Evolutionary conservation across 2,797 vertebrate species (phyloP), one percentile per base, ranked within the genome.

Genomic region (Lagocephalus sceleratus): DNA sequence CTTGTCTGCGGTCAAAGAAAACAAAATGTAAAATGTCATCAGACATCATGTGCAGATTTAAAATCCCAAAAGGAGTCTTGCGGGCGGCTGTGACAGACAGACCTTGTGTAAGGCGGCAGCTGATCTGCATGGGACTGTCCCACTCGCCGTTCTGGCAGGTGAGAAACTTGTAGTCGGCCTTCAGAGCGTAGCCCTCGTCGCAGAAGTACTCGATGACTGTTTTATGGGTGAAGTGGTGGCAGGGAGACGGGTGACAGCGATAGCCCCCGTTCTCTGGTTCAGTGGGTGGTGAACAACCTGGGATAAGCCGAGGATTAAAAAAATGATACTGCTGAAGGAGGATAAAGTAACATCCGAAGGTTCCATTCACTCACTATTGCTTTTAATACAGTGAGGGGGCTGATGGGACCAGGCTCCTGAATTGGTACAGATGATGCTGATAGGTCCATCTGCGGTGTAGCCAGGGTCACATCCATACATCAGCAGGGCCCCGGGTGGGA

Each of bases 131-230:
- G 53, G 94, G 91, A 2, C 93, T 89, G 68, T 93, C 93, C 97
- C 97, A 99, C 73, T 96, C 93, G 57, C 97, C 97, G 54, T 95
- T 93, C 84, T 94, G 91, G 74, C 97, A 99, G 43, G 96, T 99
- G 89, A 97, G 88, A 80, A 95, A 99, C 66, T 95, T 96, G 86
- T 98, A 98, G 64, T 96, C 94, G 4, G 94, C 95, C 69, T 99
- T 99, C 73, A 99, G 83, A 63, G 94, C 84, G 69, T 94, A 98
- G 67, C 97, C 97, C 86, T 98, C 95, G 0, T 94, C 93, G 11
- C 96, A 99, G 41, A 96, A 93, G 80, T 98, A 99, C 82, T 99
- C 97, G 4, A 99, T 97, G 80, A 99, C 96, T 0, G 94, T 99
- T 67, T 92, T 93, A 6, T 94, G 90, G 58, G 85, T 91, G 83